Evolutionary conservation across 2,888 invertebrate genomes (phyloP).

Genomic region (Drosophila cracens): DNA sequence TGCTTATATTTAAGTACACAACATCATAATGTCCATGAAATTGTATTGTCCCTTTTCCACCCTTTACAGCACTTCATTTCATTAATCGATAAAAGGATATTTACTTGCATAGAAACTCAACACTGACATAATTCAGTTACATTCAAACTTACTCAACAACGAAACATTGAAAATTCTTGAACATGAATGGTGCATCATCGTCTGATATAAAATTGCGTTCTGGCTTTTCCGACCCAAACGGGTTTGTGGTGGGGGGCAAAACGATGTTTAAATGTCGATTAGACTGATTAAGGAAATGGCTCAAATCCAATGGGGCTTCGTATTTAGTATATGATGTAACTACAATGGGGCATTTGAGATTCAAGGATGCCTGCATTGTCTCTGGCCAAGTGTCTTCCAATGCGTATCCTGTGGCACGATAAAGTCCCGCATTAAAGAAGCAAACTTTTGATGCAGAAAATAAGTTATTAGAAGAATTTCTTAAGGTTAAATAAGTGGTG

Average conservation of each 20-base stretch:
- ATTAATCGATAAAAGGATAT: slow-evolving; percentile 1
- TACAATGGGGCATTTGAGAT: slow-evolving; percentile 87
- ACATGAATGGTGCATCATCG: slow-evolving; percentile 89
- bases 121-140: neutral
- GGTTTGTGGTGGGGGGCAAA: slow-evolving; percentile 87
- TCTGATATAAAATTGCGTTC: slow-evolving; percentile 91
- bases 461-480: neutral
- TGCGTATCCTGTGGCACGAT: slow-evolving; percentile 88
- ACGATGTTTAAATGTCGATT: slow-evolving; percentile 86
- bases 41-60: neutral
- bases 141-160: slow-evolving; percentile 84
- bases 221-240: slow-evolving; percentile 89
- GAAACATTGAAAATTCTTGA: slow-evolving; percentile 89
- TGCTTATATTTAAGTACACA: neutral
- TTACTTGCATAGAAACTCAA: slow-evolving; percentile 8
- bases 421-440: slow-evolving; percentile 90
- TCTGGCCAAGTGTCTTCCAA: slow-evolving; percentile 89
- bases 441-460: slow-evolving; percentile 86
- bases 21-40: neutral
- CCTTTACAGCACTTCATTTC: slow-evolving; percentile 4
- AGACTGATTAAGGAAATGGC: slow-evolving; percentile 86
- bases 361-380: slow-evolving; percentile 87
- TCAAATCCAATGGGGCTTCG: slow-evolving; percentile 88
- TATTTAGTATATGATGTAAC: slow-evolving; percentile 89
- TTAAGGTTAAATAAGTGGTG: neutral